A percentile compares a stretch with the other conserved stretches of the same genome.
phyloP scores from a whole-genome alignment of 2,888 invertebrate genomes.

The Spisula solida region DNA sequence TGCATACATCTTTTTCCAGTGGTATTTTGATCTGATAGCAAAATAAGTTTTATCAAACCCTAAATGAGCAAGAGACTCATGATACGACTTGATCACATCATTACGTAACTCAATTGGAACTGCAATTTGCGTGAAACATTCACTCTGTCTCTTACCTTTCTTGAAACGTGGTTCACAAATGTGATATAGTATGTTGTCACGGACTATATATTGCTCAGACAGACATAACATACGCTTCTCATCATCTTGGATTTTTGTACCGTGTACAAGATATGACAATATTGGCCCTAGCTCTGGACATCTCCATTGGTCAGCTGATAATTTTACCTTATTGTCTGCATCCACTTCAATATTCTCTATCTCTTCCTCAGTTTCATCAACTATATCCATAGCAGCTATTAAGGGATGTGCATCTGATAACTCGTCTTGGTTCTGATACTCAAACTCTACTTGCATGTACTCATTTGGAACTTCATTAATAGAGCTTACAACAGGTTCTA shows the following conservation, averaged over 20 bases:
- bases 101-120: background rate
- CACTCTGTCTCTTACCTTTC: background rate
- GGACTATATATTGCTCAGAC: slow-evolving; percentile 38
- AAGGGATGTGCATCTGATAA: slow-evolving; percentile 34
- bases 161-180: background rate
- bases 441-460: background rate
- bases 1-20: slow-evolving; percentile 18
- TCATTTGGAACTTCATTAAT: too few species aligned
- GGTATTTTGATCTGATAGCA: background rate
- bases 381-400: slow-evolving; percentile 34
- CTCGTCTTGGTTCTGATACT: too few species aligned
- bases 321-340: background rate
- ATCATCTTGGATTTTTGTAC: background rate
- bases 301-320: background rate
- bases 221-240: background rate
- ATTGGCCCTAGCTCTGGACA: slow-evolving; percentile 24
- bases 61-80: background rate
- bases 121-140: background rate
- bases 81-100: background rate
- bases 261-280: slow-evolving; percentile 30
- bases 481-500: background rate
- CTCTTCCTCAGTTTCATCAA: background rate
- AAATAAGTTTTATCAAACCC: slow-evolving; percentile 23
- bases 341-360: background rate
- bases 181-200: slow-evolving; percentile 40